Conservation (phyloP, 2,113 vertebrate genomes). For the Eretmochelys imbricata region DNA sequence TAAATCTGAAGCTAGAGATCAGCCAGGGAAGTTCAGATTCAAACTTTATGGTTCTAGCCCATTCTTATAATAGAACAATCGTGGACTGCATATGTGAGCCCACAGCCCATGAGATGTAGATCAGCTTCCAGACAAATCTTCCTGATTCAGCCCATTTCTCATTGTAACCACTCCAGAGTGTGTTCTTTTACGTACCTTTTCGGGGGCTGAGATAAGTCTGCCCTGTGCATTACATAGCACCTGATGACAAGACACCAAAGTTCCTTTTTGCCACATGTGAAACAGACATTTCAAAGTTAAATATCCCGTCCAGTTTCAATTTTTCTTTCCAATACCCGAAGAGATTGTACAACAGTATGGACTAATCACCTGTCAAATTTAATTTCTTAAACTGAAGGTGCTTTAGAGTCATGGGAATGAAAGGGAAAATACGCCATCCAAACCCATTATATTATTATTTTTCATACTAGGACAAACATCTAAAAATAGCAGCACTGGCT, state of each 20-base stretch:
- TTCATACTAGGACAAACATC: slow-evolving; percentile 43
- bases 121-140: background rate
- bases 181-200: background rate
- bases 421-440: slow-evolving; percentile 56
- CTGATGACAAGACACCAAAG: background rate
- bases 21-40: background rate
- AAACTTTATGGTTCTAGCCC: background rate
- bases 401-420: slow-evolving; percentile 61
- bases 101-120: background rate
- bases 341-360: slow-evolving; percentile 67
- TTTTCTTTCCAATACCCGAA: slow-evolving; percentile 69
- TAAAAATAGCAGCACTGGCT: slow-evolving; percentile 43
- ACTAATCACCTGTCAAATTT: slow-evolving; percentile 75
- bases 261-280: background rate
- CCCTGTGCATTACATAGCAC: slow-evolving; percentile 5
- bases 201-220: background rate
- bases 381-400: slow-evolving; percentile 70
- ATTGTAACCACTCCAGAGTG: background rate
- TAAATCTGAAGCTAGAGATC: background rate
- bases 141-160: background rate
- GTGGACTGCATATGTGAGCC: background rate
- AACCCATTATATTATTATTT: slow-evolving; percentile 50
- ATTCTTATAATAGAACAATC: background rate
- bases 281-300: slow-evolving; percentile 54
- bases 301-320: slow-evolving; percentile 59